Evolutionary conservation across 1,140 invertebrate genomes (phyloP), one percentile per base, ranked within the genome.

Genomic region (Drosophila kepulauana): DNA sequence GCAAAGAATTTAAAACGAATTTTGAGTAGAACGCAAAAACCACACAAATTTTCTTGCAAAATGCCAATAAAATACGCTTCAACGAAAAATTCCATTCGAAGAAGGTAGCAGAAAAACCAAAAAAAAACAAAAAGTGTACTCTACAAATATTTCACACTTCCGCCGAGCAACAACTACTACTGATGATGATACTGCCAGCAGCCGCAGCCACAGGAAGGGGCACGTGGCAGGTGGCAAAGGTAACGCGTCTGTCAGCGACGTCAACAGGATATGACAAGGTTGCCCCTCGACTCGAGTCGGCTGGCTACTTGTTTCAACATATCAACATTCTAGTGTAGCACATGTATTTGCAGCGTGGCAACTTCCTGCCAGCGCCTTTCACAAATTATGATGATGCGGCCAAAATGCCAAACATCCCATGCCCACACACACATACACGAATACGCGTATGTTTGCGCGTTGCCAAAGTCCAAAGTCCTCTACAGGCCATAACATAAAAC

Each of bases 211-310:
- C 3, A 20, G 46, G 10, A 25, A 43, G 61, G 10, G 46, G 15
- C 1, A n/a, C 25, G 5, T 45, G 5, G 28, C 16, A 13, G 2
- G 16, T 38, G 48, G 54, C 8, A 58, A 45, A 20, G 20, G 33
- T 5, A 38, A 30, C 20, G 59, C 54, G 48, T 75, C 76, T 78
- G 61, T 78, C 79, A 67, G 74, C 74, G 71, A 71, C 75, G 79
- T 79, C 84, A 81, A 88, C 84, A 84, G 84, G 84, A 88, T 88
- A 89, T 89, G 84, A 88, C 84, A 84, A 78, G 79, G 79, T 87
- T 62, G 70, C 48, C 75, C 51, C 45, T 15, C 48, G 1, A 41
- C 33, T 11, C 13, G 11, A 11, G 2, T 38, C 15, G 16, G 46
- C 65, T 62, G 57, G 57, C 33, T 66, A 59, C 54, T 79, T 52